phyloP scores from a whole-genome alignment of 2,113 vertebrate species.

The human region DNA sequence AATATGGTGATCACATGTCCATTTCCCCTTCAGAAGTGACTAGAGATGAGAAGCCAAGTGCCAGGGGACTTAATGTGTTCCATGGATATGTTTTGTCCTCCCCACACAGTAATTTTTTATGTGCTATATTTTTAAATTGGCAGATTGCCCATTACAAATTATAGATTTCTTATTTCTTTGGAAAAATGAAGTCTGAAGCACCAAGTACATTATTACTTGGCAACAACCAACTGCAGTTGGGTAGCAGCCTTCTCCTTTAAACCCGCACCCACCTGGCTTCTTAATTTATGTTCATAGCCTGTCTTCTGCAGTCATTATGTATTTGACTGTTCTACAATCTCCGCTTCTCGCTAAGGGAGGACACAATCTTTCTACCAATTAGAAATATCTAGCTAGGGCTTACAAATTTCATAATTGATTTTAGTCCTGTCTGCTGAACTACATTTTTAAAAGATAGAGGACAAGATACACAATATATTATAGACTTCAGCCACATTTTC shows the following conservation, averaged over 20 bases:
- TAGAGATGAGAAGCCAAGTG: background rate
- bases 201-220: background rate
- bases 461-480: background rate
- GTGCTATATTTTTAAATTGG: background rate
- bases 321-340: background rate
- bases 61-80: background rate
- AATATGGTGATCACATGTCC: background rate
- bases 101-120: background rate
- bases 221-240: accelerated
- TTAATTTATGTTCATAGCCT: background rate
- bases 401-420: slow-evolving; percentile 23
- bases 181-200: background rate
- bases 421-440: background rate
- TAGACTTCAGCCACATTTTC: background rate
- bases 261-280: background rate
- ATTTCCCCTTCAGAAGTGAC: background rate
- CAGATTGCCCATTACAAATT: background rate
- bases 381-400: background rate
- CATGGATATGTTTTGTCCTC: background rate
- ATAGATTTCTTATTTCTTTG: background rate
- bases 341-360: background rate
- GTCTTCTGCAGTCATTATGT: background rate
- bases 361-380: background rate
- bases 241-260: background rate
- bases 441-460: background rate